Conservation (phyloP, 2,888 invertebrate genomes). For the Eurytoma adleriae region DNA sequence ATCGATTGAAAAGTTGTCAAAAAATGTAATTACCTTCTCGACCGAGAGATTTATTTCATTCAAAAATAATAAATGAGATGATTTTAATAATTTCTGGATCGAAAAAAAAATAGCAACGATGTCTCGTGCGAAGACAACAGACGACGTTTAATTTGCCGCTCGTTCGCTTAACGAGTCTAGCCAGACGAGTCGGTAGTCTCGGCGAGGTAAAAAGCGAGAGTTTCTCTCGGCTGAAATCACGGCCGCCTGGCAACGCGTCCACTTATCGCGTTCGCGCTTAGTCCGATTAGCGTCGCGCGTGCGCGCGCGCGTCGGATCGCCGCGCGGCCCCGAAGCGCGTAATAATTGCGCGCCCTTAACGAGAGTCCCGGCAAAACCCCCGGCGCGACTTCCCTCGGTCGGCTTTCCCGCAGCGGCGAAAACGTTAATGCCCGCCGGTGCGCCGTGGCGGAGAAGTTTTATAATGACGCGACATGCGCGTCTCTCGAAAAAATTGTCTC, state of each 20-base stretch:
- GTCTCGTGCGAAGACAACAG: too few relatives aligned
- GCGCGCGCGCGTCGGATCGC: not conserved
- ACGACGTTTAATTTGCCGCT: not conserved
- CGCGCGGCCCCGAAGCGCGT: too few relatives aligned
- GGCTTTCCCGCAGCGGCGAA: constrained; percentile 18
- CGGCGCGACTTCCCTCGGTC: too few relatives aligned
- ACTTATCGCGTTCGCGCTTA: constrained; percentile 9
- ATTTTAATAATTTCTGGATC: not conserved
- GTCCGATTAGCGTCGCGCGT: constrained; percentile 3
- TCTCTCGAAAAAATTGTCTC: constrained; percentile 8
- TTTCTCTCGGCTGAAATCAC: not conserved
- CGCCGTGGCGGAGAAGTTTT: constrained; percentile 21
- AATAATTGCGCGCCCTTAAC: too few relatives aligned
- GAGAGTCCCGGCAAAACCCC: too few relatives aligned
- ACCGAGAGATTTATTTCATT: too few relatives aligned
- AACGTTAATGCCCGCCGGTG: constrained; percentile 32
- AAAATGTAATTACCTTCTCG: too few relatives aligned
- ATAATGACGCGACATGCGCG: constrained; percentile 16
- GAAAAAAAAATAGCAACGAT: not conserved
- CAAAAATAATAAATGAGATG: too few relatives aligned
- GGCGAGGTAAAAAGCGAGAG: not conserved
- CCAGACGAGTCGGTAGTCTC: too few relatives aligned
- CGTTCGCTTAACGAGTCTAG: not conserved
- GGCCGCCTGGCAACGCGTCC: constrained; percentile 21
- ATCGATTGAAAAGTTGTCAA: too few relatives aligned